These are phyloP conservation scores for Mayetiola destructor DNA, from an alignment of 2,888 invertebrate genomes.

Conservation along the genomic window DNA sequence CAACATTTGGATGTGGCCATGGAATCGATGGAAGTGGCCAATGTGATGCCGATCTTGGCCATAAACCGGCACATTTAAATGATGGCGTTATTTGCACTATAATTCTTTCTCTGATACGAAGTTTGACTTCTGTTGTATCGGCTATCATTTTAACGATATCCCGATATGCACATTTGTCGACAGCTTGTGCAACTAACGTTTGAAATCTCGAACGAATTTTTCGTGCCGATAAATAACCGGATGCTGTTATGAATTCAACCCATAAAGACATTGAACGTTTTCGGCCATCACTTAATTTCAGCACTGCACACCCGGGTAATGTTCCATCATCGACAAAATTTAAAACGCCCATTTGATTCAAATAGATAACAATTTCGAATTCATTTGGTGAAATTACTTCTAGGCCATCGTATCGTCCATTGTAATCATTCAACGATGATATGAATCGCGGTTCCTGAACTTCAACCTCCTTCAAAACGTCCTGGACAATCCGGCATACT, in stretches of 20 bases:
- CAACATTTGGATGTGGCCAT: slow-evolving; percentile 87
- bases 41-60: slow-evolving; percentile 88
- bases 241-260: slow-evolving; percentile 96
- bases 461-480: slow-evolving; percentile 89
- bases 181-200: slow-evolving; percentile 75
- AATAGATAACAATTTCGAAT: slow-evolving; percentile 87
- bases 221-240: slow-evolving; percentile 86
- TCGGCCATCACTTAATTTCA: slow-evolving; percentile 88
- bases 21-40: slow-evolving; percentile 86
- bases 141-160: slow-evolving; percentile 92
- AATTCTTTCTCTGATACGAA: slow-evolving; percentile 78
- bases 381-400: slow-evolving; percentile 87
- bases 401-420: slow-evolving; percentile 81
- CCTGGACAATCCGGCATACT: slow-evolving; percentile 84
- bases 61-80: slow-evolving; percentile 84
- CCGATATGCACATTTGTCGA: slow-evolving; percentile 85
- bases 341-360: slow-evolving; percentile 97
- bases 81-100: slow-evolving; percentile 92
- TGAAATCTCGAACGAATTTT: slow-evolving; percentile 92
- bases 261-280: slow-evolving; percentile 95
- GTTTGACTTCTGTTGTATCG: slow-evolving; percentile 85
- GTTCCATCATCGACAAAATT: slow-evolving; percentile 96
- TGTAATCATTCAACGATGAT: slow-evolving; percentile 77
- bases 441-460: slow-evolving; percentile 91
- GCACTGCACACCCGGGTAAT: slow-evolving; percentile 80